phyloP scores from a whole-genome alignment of 2,797 vertebrate genomes.

The Centropyge bicolor region DNA sequence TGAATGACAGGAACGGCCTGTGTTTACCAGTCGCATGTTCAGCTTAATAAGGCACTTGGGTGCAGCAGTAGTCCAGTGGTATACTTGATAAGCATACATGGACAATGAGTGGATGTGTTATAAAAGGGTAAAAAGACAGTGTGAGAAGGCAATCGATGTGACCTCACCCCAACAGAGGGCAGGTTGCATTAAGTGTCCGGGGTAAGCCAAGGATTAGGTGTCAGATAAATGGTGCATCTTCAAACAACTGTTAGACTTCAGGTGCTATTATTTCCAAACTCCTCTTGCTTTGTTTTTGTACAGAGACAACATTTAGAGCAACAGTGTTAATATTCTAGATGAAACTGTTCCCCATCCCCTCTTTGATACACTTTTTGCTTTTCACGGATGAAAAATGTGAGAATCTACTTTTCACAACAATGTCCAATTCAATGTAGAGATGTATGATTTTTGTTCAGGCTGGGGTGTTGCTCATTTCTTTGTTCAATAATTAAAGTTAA shows the following conservation, averaged over 20 bases:
- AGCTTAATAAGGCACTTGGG: conserved; percentile 34
- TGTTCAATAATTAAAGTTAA: conserved; percentile 66
- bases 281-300: conserved; percentile 79
- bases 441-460: conserved; percentile 55
- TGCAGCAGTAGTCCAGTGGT: conserved; percentile 27
- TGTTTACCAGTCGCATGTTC: conserved; percentile 53
- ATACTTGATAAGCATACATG: conserved; percentile 34
- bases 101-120: conserved; percentile 40
- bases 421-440: conserved; percentile 71
- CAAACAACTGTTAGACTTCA: conserved; percentile 79
- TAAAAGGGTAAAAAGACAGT: conserved; percentile 49
- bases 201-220: conserved; percentile 55
- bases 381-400: conserved; percentile 62
- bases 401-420: conserved; percentile 70
- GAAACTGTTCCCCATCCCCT: conserved; percentile 52
- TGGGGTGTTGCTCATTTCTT: conserved; percentile 56
- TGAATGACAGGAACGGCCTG: conserved; percentile 42
- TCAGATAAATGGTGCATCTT: conserved; percentile 76
- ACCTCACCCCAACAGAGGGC: conserved; percentile 66
- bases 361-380: conserved; percentile 73
- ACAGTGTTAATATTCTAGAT: conserved; percentile 72
- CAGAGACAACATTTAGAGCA: conserved; percentile 78
- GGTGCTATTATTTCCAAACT: conserved; percentile 87
- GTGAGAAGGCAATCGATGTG: conserved; percentile 74
- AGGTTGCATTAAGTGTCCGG: conserved; percentile 57